Conservation (phyloP, 2,888 invertebrate species). For the Orchesellides sinensis region DNA sequence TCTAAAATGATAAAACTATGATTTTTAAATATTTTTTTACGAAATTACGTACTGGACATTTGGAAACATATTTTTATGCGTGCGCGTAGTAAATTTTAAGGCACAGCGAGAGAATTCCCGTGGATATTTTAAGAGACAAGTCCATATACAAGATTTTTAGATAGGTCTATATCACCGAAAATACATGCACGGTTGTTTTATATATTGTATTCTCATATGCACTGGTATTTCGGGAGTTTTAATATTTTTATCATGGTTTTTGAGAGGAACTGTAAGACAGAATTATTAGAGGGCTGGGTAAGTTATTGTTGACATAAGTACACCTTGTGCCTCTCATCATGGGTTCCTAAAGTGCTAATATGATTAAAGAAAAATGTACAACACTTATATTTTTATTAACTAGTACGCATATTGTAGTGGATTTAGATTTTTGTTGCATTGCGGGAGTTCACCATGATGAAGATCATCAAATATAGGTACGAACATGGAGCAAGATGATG, state of each 20-base stretch:
- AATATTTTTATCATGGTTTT: slow-evolving; percentile 51
- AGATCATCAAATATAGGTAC: slow-evolving; percentile 31
- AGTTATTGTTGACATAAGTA: slow-evolving; percentile 67
- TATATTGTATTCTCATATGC: background rate
- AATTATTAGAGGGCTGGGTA: slow-evolving; percentile 53
- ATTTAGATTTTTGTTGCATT: slow-evolving; percentile 11
- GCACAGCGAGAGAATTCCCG: slow-evolving; percentile 55
- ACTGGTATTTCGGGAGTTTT: slow-evolving; percentile 29
- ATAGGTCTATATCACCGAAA: background rate
- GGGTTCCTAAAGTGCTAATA: slow-evolving; percentile 63
- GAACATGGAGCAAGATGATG: background rate
- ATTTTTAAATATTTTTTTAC: slow-evolving; percentile 12
- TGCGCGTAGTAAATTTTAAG: slow-evolving; percentile 46
- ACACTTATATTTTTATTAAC: background rate
- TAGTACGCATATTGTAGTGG: too few species aligned
- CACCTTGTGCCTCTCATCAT: slow-evolving; percentile 54
- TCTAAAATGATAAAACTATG: slow-evolving; percentile 33
- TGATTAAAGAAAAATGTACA: slow-evolving; percentile 53
- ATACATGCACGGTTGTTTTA: background rate
- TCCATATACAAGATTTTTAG: slow-evolving; percentile 2
- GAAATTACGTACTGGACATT: slow-evolving; percentile 21
- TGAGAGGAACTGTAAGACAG: slow-evolving; percentile 53
- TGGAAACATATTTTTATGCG: slow-evolving; percentile 1
- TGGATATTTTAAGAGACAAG: slow-evolving; percentile 32
- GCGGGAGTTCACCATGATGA: slow-evolving; percentile 61